Evolutionary conservation across 2,888 invertebrate species (phyloP), one percentile per base, ranked within the genome.

Genomic region (Lobophora halterata): DNA sequence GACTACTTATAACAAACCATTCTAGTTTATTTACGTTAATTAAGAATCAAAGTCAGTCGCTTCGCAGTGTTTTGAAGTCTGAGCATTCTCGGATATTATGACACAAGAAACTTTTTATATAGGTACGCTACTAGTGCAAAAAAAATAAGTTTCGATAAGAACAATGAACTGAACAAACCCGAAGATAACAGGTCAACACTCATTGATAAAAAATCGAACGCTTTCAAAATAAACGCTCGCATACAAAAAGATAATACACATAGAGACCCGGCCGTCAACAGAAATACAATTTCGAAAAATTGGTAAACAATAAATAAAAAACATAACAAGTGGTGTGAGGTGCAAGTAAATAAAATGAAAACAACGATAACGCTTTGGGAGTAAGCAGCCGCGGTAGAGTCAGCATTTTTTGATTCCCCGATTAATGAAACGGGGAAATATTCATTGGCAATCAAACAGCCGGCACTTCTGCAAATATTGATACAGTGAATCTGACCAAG

Each of bases 401-500:
- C 53, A 53, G 59, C 49, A 52, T 63, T 64, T 65, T 61, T 53
- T 52, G 46, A 58, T 62, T 58, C 60, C 58, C 57, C 62, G 61
- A 60, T 68, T 71, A 66, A 67, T 69, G 61, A 60, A 70, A 63
- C 59, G 65, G 61, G 63, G 62, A 71, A 71, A 66, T 68, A 69
- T 69, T 71, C 65, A 69, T 65, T 65, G 63, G 66, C 66, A 70
- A 74, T 70, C 70, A 71, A 69, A 73, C 68, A 71, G 52, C 53
- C 61, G 53, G 59, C 56, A 61, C 61, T 62, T 63, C 54, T 36
- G 50, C 65, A 72, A 74, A 76, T 73, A 75, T 72, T 75, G 58
- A 56, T 55, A 57, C 49, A 65, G 63, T 58, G 64, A 70, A 66
- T 68, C 61, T 69, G 62, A 60, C 58, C 58, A 55, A 58, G 61